Percentiles rank a stretch among this genome's conserved stretches.
Evolutionary conservation across 2,797 vertebrate species (phyloP).

Genomic region (Simalia tracyae): DNA sequence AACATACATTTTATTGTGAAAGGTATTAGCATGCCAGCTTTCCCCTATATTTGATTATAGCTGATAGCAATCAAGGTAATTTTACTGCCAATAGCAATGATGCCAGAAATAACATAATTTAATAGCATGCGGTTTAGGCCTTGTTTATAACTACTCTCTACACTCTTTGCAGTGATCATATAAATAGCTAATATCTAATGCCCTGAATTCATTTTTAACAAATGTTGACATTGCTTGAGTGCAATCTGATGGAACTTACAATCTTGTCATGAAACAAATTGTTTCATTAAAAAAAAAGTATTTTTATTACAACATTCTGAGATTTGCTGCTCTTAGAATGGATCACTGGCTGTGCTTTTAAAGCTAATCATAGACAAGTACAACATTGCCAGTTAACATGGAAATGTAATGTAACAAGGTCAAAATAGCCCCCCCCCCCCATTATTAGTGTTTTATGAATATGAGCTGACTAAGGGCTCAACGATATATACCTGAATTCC

Average conservation of each 20-base stretch:
- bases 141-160: constrained; percentile 50
- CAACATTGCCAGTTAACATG: neutral
- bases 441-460: neutral
- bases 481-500: neutral
- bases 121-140: constrained; percentile 37
- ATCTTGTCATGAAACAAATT: constrained; percentile 1
- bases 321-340: constrained; percentile 28
- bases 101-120: constrained; percentile 58
- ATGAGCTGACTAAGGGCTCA: neutral
- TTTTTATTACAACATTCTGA: constrained; percentile 26
- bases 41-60: constrained; percentile 81
- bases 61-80: constrained; percentile 79
- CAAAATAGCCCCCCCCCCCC: neutral
- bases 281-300: neutral
- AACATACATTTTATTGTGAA: constrained; percentile 53
- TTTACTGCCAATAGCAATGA: constrained; percentile 80
- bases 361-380: neutral
- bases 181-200: constrained; percentile 51
- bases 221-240: constrained; percentile 20
- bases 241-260: constrained; percentile 31
- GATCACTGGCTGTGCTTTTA: constrained; percentile 3
- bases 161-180: constrained; percentile 37
- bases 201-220: constrained; percentile 34
- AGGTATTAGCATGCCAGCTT: constrained; percentile 67
- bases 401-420: neutral